Percentiles rank a stretch among this genome's conserved stretches.
Conservation (phyloP, 1,140 invertebrate species). For the Macrobrachium nipponense region DNA sequence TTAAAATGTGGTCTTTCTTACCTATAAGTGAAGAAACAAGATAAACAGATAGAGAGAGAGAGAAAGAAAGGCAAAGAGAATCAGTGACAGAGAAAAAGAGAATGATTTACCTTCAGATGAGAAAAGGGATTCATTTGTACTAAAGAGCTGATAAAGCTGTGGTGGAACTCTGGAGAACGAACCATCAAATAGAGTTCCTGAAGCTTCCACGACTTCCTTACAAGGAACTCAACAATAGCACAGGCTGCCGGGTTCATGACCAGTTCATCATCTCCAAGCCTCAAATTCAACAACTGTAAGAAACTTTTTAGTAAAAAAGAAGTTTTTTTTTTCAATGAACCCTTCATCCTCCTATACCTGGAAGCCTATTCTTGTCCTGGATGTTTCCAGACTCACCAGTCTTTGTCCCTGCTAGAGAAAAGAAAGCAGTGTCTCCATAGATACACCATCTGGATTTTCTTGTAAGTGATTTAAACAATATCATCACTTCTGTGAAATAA, state of each 20-base stretch:
- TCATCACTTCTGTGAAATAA: too few species aligned
- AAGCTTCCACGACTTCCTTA: background rate
- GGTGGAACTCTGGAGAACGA: constrained; percentile 19
- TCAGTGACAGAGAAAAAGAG: background rate
- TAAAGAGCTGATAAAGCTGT: constrained; percentile 14
- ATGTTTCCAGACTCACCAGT: too few species aligned
- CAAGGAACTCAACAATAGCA: constrained; percentile 27
- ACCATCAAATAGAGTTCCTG: constrained; percentile 46
- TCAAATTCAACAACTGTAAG: constrained; percentile 31
- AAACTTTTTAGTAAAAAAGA: background rate
- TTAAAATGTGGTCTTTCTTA: background rate
- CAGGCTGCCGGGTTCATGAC: constrained; percentile 38
- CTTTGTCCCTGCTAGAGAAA: too few species aligned
- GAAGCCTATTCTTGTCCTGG: too few species aligned
- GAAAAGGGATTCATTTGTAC: constrained; percentile 19
- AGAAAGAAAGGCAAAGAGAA: background rate
- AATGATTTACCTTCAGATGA: constrained; percentile 29
- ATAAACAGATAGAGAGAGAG: constrained; percentile 8
- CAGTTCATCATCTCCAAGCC: constrained; percentile 44
- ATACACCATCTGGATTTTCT: too few species aligned
- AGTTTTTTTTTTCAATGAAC: too few species aligned
- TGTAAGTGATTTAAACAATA: too few species aligned
- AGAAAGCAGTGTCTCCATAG: too few species aligned
- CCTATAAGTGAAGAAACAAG: background rate
- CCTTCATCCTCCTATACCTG: too few species aligned